phyloP scores from a whole-genome alignment of 2,888 invertebrate species.

The Eugnorisma glareosa region DNA sequence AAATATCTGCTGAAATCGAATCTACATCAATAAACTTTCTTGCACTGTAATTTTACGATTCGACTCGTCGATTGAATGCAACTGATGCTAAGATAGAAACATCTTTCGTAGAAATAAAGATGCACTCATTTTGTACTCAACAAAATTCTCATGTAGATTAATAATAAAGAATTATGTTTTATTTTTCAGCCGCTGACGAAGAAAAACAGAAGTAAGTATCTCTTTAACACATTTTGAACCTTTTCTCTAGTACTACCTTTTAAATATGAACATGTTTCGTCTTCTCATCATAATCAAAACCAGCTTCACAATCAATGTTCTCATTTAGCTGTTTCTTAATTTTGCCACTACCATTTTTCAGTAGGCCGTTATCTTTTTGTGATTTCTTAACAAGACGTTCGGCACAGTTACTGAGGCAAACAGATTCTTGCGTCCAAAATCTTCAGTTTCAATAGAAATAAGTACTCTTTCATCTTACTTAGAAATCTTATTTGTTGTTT shows the following conservation, averaged over 20 bases:
- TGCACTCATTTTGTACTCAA: background rate
- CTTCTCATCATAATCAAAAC: no score
- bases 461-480: background rate
- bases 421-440: background rate
- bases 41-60: constrained; percentile 47
- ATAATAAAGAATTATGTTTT: constrained; percentile 62
- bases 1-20: constrained; percentile 42
- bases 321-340: background rate
- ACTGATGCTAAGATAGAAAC: constrained; percentile 8
- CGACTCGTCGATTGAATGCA: constrained; percentile 38
- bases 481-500: constrained; percentile 44
- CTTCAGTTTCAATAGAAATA: background rate
- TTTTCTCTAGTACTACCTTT: background rate
- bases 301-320: background rate
- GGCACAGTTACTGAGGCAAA: background rate
- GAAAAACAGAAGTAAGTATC: constrained; percentile 97
- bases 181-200: constrained; percentile 97
- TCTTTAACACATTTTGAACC: background rate
- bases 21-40: constrained; percentile 36
- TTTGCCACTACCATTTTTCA: background rate
- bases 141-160: background rate
- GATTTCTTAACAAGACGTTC: background rate
- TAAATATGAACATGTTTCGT: background rate
- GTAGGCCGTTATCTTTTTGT: no score
- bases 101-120: background rate